phyloP scores from a whole-genome alignment of 1,140 invertebrate genomes.

The Hycleus cichorii region DNA sequence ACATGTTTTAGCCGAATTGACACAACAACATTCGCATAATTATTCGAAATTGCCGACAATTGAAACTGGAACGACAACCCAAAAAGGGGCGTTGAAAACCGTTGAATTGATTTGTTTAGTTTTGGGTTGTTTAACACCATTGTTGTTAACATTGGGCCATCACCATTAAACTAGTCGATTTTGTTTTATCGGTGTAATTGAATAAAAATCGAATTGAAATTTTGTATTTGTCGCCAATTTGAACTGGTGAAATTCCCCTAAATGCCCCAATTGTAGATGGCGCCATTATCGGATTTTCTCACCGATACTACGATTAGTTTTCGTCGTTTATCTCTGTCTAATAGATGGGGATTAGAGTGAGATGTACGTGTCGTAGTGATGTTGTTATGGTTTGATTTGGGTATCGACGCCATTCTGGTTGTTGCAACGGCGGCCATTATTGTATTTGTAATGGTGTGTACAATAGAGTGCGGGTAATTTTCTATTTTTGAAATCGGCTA shows the following conservation, averaged over 20 bases:
- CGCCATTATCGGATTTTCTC: no score
- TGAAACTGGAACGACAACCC: slow-evolving; percentile 33
- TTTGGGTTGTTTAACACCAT: slow-evolving; percentile 75
- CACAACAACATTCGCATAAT: slow-evolving; percentile 47
- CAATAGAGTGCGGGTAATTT: background rate
- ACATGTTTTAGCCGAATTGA: slow-evolving; percentile 93
- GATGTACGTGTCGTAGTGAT: background rate
- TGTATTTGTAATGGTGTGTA: background rate
- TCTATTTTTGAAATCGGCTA: background rate
- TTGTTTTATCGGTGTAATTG: background rate
- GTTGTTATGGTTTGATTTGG: background rate
- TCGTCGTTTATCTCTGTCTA: no score
- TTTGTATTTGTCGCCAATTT: background rate
- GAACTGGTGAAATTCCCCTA: no score
- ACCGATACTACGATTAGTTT: no score
- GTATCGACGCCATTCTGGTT: background rate
- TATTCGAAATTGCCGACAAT: slow-evolving; percentile 35
- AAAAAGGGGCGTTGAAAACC: slow-evolving; percentile 41
- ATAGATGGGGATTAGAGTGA: background rate
- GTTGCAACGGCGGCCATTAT: slow-evolving; percentile 26
- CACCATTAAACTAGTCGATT: slow-evolving; percentile 63
- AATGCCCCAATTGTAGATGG: no score
- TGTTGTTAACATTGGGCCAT: slow-evolving; percentile 84
- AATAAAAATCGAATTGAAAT: background rate
- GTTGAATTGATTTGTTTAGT: slow-evolving; percentile 78